Base-by-base conservation (phyloP, 30 jellyfish, hydroid and myxozoan species). In the Turritopsis dohrnii region DNA sequence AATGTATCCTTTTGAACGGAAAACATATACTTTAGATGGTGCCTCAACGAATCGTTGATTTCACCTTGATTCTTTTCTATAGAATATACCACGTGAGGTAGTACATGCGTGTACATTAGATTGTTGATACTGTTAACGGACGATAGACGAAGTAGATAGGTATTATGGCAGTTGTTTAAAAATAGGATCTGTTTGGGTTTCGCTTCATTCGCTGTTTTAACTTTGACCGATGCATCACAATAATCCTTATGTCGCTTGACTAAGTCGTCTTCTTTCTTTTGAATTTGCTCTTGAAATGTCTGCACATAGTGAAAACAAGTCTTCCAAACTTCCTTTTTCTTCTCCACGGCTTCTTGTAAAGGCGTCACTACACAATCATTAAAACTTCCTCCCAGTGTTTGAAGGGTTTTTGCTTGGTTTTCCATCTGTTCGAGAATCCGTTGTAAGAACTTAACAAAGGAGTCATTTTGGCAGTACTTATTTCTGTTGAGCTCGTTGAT, bases 151-250 rank as follows among this genome's bases (percentile, higher is more conserved):
- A 88, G 84, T 8, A 93, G 91, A 79, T 88, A 93, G 17, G 96
- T 81, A 72, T 93, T 93, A 80, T 93, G 98, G 65, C 88, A 83
- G 81, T 93, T 93, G 94, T 93, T 93, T 69, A 85, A 90, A 19
- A 84, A 85, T 4, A 91, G 89, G 69, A 84, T 71, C 28, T 81
- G 96, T 53, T 84, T 74, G 25, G 52, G 27, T 71, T 82, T 82
- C 8, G 21, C 18, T 65, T 66, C 54, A 13, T n/a, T 85, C 8
- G 89, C 13, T 1, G 85, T 1, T 76, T 54, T 76, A 17, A 54
- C 13, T 26, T 85, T 85, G 0, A 66, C 84, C 17, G 83, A 22
- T 19, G 77, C 66, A 21, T 71, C 89, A 31, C 72, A 52, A 30
- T 76, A 85, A 41, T 76, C 87, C 27, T 84, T 84, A 30, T 72